phyloP scores from a whole-genome alignment of 2,888 invertebrate genomes.

The Pyrocoelia pectoralis region DNA sequence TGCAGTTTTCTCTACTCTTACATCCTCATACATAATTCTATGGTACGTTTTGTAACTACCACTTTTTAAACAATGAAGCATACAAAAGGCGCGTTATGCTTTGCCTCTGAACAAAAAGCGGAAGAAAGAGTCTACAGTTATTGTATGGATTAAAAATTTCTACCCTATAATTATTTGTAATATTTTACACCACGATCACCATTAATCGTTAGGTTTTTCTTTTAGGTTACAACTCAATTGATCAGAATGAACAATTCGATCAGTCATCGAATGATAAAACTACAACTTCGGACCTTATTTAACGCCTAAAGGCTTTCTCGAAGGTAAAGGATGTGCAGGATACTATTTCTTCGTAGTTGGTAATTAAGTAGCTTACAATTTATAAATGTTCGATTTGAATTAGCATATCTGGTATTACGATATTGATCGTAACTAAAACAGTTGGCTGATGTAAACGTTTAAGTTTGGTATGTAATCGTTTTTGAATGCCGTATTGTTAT shows the following conservation, averaged over 20 bases:
- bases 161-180: conserved; percentile 54
- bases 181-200: conserved; percentile 44
- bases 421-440: conserved; percentile 47
- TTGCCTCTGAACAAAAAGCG: conserved; percentile 57
- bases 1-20: conserved; percentile 14
- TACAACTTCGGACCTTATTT: conserved; percentile 15
- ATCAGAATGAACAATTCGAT: conserved; percentile 27
- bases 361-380: conserved; percentile 48
- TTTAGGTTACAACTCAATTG: conserved; percentile 32
- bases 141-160: conserved; percentile 51
- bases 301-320: conserved; percentile 16
- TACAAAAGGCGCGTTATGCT: conserved; percentile 53
- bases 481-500: conserved; percentile 52
- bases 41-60: conserved; percentile 20
- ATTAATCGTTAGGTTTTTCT: conserved; percentile 20
- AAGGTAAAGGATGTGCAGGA: conserved; percentile 23
- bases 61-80: conserved; percentile 32
- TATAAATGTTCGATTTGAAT: conserved; percentile 48
- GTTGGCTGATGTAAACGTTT: conserved; percentile 46
- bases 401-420: conserved; percentile 50
- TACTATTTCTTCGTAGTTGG: conserved; percentile 34
- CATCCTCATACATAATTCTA: conserved; percentile 18
- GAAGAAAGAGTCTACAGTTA: conserved; percentile 52
- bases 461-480: conserved; percentile 45
- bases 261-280: conserved; percentile 21